Conservation (phyloP, 2,888 invertebrate species). For the Acrobasis suavella region DNA sequence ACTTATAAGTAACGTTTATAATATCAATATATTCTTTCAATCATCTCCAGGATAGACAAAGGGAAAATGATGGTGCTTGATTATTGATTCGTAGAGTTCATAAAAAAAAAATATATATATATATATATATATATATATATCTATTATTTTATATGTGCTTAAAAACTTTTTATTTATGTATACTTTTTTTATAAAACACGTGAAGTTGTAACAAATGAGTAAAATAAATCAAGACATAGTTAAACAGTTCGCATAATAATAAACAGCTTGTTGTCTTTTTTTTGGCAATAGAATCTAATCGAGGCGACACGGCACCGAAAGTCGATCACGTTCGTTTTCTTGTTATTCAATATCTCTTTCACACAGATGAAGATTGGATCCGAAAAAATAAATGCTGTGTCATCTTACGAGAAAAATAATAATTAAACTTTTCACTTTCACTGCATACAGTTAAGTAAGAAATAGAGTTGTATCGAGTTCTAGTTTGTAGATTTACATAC, state of each 20-base stretch:
- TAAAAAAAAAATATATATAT: too few relatives aligned
- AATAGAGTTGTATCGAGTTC: constrained; percentile 41
- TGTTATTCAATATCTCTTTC: constrained; percentile 53
- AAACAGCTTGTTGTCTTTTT: constrained; percentile 3
- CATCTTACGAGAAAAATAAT: constrained; percentile 68
- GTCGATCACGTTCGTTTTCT: constrained; percentile 57
- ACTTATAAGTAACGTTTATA: too few relatives aligned
- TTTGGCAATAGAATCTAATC: constrained; percentile 38
- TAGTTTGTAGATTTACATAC: constrained; percentile 45
- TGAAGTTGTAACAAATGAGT: background rate
- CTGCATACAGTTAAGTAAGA: constrained; percentile 46
- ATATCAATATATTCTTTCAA: too few relatives aligned
- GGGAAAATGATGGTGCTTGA: too few relatives aligned
- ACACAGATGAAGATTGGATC: constrained; percentile 52
- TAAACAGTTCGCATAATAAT: background rate
- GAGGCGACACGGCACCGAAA: constrained; percentile 39
- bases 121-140: too few relatives aligned
- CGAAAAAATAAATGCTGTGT: constrained; percentile 60
- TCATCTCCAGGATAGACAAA: too few relatives aligned
- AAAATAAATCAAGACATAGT: background rate
- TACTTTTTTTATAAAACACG: background rate
- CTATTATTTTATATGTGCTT: too few relatives aligned
- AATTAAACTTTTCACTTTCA: constrained; percentile 78
- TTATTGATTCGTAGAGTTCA: too few relatives aligned
- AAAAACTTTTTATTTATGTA: background rate